A percentile compares a stretch with the other conserved stretches of the same genome.
These are phyloP conservation scores for Heliconius ismenius DNA, from an alignment of 2,888 invertebrate genomes.

Conservation along the genomic window DNA sequence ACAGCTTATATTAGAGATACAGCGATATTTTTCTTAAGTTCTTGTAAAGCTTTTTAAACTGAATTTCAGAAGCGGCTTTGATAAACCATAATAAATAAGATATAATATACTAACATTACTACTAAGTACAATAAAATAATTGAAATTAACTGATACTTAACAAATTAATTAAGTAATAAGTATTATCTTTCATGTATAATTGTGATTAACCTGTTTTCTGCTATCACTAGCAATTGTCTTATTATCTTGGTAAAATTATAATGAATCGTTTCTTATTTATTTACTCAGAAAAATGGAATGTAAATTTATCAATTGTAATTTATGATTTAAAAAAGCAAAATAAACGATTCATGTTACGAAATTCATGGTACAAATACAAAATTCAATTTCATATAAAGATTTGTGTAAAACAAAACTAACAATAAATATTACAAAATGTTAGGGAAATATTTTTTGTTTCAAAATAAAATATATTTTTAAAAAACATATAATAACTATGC, in stretches of 20 bases:
- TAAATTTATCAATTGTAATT: background rate
- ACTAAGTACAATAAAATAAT: no score
- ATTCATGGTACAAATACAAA: background rate
- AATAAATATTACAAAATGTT: no score
- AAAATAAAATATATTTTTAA: no score
- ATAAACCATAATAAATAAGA: background rate
- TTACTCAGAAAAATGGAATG: background rate
- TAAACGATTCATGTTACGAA: background rate
- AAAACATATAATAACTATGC: no score
- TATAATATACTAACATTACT: no score
- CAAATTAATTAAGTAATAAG: background rate
- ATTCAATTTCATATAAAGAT: no score
- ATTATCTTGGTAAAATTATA: conserved; percentile 1
- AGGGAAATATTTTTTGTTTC: no score
- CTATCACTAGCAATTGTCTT: background rate
- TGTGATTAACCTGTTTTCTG: background rate
- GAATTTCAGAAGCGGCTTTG: background rate
- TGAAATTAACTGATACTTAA: no score
- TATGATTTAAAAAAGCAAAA: background rate
- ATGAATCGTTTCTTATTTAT: background rate
- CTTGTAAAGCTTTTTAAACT: background rate
- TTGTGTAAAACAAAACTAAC: no score
- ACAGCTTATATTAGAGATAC: background rate
- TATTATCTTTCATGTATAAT: background rate
- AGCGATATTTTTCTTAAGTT: background rate